phyloP scores from a whole-genome alignment of 2,113 vertebrate genomes.

The Melierax canorus region DNA sequence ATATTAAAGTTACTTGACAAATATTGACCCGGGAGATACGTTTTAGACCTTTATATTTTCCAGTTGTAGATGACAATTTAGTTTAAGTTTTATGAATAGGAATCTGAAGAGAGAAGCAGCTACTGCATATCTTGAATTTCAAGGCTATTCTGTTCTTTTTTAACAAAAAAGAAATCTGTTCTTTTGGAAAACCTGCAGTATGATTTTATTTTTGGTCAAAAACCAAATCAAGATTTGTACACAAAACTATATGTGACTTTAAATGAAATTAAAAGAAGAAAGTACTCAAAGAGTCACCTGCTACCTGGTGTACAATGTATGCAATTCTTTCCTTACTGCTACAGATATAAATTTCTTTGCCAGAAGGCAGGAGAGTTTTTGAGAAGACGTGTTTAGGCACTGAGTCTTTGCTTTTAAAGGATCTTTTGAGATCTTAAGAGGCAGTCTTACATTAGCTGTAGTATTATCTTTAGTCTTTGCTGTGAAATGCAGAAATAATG shows the following conservation, averaged over 20 bases:
- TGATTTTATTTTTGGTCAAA: background rate
- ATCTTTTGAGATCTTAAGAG: background rate
- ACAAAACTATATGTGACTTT: background rate
- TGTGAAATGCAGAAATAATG: constrained; percentile 41
- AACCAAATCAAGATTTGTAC: background rate
- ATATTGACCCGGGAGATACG: background rate
- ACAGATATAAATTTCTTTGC: constrained; percentile 6
- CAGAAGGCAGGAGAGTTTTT: background rate
- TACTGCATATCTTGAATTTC: constrained; percentile 9
- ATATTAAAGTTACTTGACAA: background rate
- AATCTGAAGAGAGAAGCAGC: background rate
- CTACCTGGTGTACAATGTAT: background rate
- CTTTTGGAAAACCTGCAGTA: background rate
- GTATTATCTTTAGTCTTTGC: constrained; percentile 9
- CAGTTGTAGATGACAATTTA: background rate
- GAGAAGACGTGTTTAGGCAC: background rate
- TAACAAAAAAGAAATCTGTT: background rate
- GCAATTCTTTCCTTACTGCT: background rate
- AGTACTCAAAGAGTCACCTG: background rate
- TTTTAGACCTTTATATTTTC: background rate
- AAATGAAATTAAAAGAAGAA: constrained; percentile 18
- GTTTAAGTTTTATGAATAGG: background rate
- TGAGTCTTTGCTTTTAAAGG: background rate
- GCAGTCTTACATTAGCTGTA: background rate
- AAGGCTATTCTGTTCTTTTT: background rate